Percentiles rank a stretch among this genome's conserved stretches.
phyloP scores from a whole-genome alignment of 2,888 invertebrate species.

The Lepeophtheirus nordmannii region DNA sequence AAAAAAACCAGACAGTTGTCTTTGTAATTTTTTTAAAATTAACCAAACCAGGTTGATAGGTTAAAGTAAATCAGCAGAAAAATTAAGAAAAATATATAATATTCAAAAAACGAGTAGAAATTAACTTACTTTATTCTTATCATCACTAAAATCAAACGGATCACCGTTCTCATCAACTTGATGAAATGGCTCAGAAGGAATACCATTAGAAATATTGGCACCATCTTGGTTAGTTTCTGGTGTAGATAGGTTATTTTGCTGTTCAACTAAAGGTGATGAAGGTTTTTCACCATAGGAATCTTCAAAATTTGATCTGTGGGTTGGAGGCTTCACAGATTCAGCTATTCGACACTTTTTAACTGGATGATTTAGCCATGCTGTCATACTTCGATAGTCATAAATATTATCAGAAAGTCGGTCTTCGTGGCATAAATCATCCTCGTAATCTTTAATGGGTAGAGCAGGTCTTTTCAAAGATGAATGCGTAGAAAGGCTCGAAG shows the following conservation, averaged over 20 bases:
- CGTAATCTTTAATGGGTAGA: constrained; percentile 59
- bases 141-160: not conserved
- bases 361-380: constrained; percentile 21
- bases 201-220: not conserved
- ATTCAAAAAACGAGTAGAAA: too few species aligned
- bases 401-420: constrained; percentile 51
- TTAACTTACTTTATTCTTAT: constrained; percentile 3
- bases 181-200: not conserved
- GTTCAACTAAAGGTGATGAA: not conserved
- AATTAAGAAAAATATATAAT: too few species aligned
- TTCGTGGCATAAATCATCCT: constrained; percentile 61
- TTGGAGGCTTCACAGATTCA: not conserved
- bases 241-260: not conserved
- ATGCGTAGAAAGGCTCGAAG: not conserved
- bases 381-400: constrained; percentile 11
- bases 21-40: too few species aligned
- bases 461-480: constrained; percentile 49
- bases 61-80: too few species aligned
- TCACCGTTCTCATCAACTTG: constrained; percentile 34
- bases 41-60: too few species aligned
- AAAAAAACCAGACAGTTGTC: too few species aligned
- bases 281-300: not conserved
- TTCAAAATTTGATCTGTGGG: not conserved
- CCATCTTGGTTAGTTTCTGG: not conserved
- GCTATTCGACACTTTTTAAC: constrained; percentile 19